Evolutionary conservation across 2,113 vertebrate species (phyloP).

Genomic region (Myxocyprinus asiaticus): DNA sequence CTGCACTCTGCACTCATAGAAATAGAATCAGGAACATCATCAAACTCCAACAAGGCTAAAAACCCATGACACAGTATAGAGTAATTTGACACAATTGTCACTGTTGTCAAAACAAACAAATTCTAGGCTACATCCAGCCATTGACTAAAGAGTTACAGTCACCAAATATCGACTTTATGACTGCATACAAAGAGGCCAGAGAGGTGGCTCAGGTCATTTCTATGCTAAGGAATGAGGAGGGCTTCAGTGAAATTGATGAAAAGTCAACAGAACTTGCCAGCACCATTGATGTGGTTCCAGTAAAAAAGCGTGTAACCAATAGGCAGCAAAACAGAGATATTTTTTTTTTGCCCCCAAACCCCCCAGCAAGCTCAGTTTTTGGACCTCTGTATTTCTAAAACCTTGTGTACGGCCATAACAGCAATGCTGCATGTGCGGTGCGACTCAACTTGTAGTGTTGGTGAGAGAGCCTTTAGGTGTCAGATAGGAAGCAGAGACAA

Average conservation of each 20-base stretch:
- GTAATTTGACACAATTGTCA: constrained; percentile 24
- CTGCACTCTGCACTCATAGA: constrained; percentile 2
- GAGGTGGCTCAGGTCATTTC: constrained; percentile 23
- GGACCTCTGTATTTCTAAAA: too few species aligned
- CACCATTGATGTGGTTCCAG: constrained; percentile 4
- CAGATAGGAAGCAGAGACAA: too few species aligned
- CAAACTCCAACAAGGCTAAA: neutral
- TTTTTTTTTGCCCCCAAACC: too few species aligned
- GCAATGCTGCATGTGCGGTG: too few species aligned
- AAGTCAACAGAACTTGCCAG: constrained; percentile 15
- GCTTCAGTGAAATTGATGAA: constrained; percentile 13
- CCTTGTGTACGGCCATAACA: too few species aligned
- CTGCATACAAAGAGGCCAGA: constrained; percentile 28
- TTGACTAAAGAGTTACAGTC: constrained; percentile 8
- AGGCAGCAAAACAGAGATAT: constrained; percentile 17
- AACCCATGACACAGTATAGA: neutral
- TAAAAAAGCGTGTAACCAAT: neutral
- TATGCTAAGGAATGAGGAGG: constrained; percentile 19
- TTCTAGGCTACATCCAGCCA: constrained; percentile 1
- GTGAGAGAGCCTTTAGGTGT: too few species aligned
- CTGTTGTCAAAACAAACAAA: neutral
- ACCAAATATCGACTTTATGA: constrained; percentile 10
- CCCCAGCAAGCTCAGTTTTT: too few species aligned
- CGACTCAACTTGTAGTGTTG: too few species aligned
- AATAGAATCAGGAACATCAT: constrained; percentile 7